Base-by-base conservation (phyloP, 2,113 vertebrate species). In the Scopus umbretta region DNA sequence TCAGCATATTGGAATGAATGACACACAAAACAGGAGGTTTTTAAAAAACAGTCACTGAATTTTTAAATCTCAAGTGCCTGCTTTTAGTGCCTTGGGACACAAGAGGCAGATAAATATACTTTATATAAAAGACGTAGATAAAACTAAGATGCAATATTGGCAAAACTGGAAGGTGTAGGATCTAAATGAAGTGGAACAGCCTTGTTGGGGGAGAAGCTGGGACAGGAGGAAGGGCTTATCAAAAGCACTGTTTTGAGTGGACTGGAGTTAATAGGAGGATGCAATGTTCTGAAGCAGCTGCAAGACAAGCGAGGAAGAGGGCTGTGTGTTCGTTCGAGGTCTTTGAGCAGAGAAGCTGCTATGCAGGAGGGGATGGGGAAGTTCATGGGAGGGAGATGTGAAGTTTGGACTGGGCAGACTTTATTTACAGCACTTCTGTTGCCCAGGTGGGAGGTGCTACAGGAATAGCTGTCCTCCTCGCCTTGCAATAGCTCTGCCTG, bases 51-150 rank as follows among this genome's bases (percentile, higher is more conserved):
- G 9, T 55, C 5, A 3, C 55, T 82, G 59, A 62, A 19, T 83
- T 82, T 95, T 91, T 85, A 91, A 91, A 73, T 63, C 55, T 66
- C 45, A 30, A 34, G 27, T 66, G 27, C 21, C 81, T 47, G 79
- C 26, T 84, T 70, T 68, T 42, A 62, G 8, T 58, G 36, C 50
- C 36, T 55, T 76, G 43, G 38, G 81, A 88, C 49, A 74, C 30
- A 79, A 82, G 32, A 74, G 8, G 14, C 26, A 75, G 49, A 75
- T 53, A 93, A 84, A 87, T 63, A 55, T 20, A 45, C 3, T 1
- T 49, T 85, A 68, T 32, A 29, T 85, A 78, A 92, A 92, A 91
- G 53, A 40, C 0, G 2, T 17, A 74, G 49, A n/a, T 82, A 95
- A 86, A 91, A n/a, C 36, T 61, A 42, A 90, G 67, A 9, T 22